phyloP scores from a whole-genome alignment of 2,113 vertebrate species.

The Ceuthmochares aereus region DNA sequence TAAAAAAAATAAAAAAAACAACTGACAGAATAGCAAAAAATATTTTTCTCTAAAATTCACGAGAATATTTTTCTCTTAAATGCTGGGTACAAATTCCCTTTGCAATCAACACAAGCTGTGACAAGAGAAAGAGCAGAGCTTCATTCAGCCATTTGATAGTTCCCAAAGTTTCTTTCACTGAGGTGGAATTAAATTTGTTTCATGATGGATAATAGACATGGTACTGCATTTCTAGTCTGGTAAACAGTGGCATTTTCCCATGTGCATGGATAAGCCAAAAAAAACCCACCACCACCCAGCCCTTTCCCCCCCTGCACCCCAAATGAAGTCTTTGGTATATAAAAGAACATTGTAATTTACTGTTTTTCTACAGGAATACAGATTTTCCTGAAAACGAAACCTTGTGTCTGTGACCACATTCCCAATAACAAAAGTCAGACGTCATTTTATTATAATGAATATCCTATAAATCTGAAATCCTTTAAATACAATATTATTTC shows the following conservation, averaged over 20 bases:
- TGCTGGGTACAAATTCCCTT: neutral
- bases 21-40: neutral
- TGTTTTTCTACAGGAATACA: neutral
- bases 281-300: neutral
- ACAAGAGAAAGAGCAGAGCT: constrained; percentile 43
- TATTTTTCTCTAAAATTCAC: neutral
- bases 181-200: neutral
- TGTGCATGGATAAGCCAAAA: neutral
- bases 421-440: neutral
- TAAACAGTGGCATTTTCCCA: neutral
- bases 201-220: neutral
- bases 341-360: neutral
- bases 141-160: constrained; percentile 1
- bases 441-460: neutral
- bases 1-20: neutral
- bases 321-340: neutral
- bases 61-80: constrained; percentile 13
- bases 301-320: fast-evolving
- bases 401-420: neutral
- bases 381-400: neutral
- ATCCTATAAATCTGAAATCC: neutral
- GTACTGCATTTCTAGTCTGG: neutral
- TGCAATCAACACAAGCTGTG: constrained; percentile 39
- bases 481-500: constrained; percentile 13
- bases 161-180: neutral